Evolutionary conservation across 2,797 vertebrate species (phyloP), one percentile per base, ranked within the genome.

Genomic region (Xerus rutilus): DNA sequence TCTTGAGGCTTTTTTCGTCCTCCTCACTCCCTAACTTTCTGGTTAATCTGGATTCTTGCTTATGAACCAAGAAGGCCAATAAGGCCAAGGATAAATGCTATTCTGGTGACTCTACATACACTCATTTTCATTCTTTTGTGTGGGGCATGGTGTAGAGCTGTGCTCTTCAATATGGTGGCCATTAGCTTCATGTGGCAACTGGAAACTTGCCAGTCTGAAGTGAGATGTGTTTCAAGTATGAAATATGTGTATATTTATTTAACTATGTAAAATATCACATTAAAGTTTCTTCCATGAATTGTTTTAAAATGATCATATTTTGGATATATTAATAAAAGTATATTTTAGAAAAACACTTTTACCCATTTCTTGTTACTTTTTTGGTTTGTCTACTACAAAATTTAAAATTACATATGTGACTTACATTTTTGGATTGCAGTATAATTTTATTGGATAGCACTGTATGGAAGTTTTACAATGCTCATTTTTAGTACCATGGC

Each of bases 281-380:
- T 62, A 62, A 93, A 64, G 17, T 82, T 89, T 57, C 49, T 59
- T 86, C 3, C 39, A 57, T 69, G 49, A 28, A 72, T 84, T 76
- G 65, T 65, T 21, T 30, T 76, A 15, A 96, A 74, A 69, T 93
- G 39, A 72, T 79, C 4, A 18, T 69, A 81, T 86, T 94, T 96
- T 79, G 11, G 21, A 23, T 35, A 84, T 57, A n/a, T 67, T 95
- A 93, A 94, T 93, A 70, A 83, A 96, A 65, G 4, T 74, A 43
- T 65, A 17, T 14, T 25, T 69, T 39, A 39, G 47, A 86, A 94
- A 93, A 52, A 52, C 49, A 91, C 3, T n/a, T 92, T 77, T 54
- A 49, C 5, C 73, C 59, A 11, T 59, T 39, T 88, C 9, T 52
- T 94, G 93, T 86, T 49, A 82, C 5, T 72, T 82, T 84, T 91